phyloP scores from a whole-genome alignment of 2,113 vertebrate species.

The Vulpes lagopus region DNA sequence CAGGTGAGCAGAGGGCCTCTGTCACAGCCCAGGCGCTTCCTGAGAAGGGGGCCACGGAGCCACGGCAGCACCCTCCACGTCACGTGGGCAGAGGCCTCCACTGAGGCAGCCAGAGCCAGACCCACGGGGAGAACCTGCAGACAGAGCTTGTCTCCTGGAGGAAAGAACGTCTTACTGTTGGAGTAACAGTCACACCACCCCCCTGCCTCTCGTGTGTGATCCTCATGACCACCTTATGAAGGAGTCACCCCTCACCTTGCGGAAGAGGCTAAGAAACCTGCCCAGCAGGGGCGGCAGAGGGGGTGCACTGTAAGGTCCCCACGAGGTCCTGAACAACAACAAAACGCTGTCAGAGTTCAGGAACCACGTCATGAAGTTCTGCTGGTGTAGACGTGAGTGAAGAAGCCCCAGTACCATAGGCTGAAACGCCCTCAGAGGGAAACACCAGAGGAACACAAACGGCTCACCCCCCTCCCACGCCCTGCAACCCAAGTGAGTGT shows the following conservation, averaged over 20 bases:
- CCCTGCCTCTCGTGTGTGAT: rapidly evolving
- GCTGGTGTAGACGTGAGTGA: background rate
- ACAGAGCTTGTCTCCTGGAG: background rate
- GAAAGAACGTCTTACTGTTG: rapidly evolving
- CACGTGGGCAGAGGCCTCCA: rapidly evolving
- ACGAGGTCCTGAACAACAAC: rapidly evolving
- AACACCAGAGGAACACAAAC: background rate
- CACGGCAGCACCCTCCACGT: rapidly evolving
- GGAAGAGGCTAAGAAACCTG: rapidly evolving
- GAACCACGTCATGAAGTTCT: rapidly evolving
- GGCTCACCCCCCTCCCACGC: background rate
- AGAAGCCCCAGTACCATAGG: rapidly evolving
- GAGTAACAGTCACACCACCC: background rate
- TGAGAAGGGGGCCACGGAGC: background rate
- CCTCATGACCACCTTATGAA: rapidly evolving
- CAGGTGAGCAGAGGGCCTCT: too few relatives aligned
- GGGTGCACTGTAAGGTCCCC: background rate
- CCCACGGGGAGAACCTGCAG: rapidly evolving
- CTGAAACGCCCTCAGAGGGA: background rate
- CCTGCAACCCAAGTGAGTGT: background rate
- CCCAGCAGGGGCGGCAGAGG: rapidly evolving
- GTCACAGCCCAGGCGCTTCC: rapidly evolving
- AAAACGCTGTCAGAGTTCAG: background rate
- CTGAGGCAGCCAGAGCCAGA: background rate
- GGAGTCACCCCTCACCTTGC: background rate